Conservation (phyloP, 2,797 vertebrate species). For the Lemur catta region DNA sequence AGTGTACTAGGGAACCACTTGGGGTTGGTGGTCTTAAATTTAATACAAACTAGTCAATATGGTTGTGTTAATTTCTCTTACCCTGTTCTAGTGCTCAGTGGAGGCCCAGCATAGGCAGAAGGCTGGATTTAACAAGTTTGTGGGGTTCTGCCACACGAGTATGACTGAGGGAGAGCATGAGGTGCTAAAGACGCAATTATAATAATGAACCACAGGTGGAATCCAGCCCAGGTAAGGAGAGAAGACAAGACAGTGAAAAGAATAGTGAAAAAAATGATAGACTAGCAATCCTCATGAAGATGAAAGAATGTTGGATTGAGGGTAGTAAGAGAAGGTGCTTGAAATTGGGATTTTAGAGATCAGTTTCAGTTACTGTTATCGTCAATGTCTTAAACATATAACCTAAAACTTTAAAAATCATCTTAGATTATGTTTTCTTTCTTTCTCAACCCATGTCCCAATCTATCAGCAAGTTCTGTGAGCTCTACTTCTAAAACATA, state of each 20-base stretch:
- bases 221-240: background rate
- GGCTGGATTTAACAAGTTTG: background rate
- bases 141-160: background rate
- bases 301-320: background rate
- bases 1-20: background rate
- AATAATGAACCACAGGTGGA: background rate
- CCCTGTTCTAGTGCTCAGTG: background rate
- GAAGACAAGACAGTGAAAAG: background rate
- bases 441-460: background rate
- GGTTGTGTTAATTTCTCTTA: background rate
- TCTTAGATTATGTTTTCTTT: background rate
- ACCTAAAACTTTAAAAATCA: background rate
- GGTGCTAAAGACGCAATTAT: background rate
- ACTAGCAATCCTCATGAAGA: background rate
- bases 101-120: background rate
- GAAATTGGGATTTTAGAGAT: background rate
- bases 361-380: background rate
- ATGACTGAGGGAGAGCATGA: background rate
- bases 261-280: background rate
- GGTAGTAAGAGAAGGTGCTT: background rate
- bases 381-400: background rate
- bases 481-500: background rate
- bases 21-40: background rate
- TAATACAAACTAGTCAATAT: background rate
- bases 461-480: background rate